Base-by-base conservation (phyloP, 1,140 invertebrate genomes). In the Penaeus japonicus region DNA sequence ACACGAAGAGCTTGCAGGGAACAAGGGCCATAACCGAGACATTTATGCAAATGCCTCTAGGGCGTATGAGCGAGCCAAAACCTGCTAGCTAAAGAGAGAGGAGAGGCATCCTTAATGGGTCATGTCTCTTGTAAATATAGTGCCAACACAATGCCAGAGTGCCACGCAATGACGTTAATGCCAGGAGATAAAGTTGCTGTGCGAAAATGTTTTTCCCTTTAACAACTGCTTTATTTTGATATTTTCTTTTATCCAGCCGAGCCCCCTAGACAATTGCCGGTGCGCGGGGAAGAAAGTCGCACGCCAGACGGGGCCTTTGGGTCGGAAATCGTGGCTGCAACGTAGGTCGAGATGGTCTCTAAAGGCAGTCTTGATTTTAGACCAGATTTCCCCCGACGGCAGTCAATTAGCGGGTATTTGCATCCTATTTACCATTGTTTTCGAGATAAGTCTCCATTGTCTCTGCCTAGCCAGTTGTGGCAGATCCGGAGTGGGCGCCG, bases 361-460 rank as follows among this genome's bases (percentile, higher is more conserved):
- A 77, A 24, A 30, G 27, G 62, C 30, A 17, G 47, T 10, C 47
- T 62, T n/a, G 39, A 4, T 22, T 24, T n/a, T 20, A 83, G 62
- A 59, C 53, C 62, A 39, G 62, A 32, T 27, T 30, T 39, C 55
- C 70, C 80, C 78, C 79, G n/a, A 59, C 12, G 80, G 78, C 65
- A 83, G 47, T 88, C 86, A 88, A 88, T 88, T 88, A 88, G 86
- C 65, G 86, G 80, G 86, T 83, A 88, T 88, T 88, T 88, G 86
- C 86, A 88, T 88, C 81, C 86, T 83, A 57, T 88, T 88, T 88
- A 83, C 86, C 86, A 88, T 88, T 88, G 86, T 88, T 88, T 84
- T 88, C 81, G 39, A 70, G 79, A 83, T 88, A 84, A 88, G 80
- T 88, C 86, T 82, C 80, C 47, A 77, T 88, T 88, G 86, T 88